Evolutionary conservation across 1,140 invertebrate species (phyloP).

Genomic region (Chelonus insularis): DNA sequence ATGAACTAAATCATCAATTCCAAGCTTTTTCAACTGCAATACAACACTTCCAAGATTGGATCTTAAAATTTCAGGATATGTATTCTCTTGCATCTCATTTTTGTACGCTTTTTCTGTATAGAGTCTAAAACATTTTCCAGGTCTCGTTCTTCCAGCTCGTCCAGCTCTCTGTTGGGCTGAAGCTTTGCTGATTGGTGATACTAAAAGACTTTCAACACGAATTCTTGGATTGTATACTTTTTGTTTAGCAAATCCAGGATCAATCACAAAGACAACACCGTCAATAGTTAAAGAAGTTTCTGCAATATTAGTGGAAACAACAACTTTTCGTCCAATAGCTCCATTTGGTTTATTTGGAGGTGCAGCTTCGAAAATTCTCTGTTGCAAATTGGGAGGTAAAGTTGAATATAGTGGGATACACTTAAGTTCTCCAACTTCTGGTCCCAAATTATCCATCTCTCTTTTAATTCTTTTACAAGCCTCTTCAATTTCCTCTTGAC

Average conservation of each 20-base stretch:
- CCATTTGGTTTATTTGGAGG: constrained; percentile 92
- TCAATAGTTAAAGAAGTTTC: constrained; percentile 99
- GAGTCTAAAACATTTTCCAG: constrained; percentile 97
- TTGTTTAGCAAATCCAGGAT: constrained; percentile 99
- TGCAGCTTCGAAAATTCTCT: constrained; percentile 95
- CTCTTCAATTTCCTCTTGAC: constrained; percentile 96
- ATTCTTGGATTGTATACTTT: constrained; percentile 98
- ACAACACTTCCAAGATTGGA: constrained; percentile 98
- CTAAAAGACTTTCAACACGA: constrained; percentile 94
- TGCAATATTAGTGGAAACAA: constrained; percentile 99
- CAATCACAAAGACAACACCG: constrained; percentile 99
- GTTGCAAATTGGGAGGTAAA: constrained; percentile 95
- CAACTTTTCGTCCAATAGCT: constrained; percentile 93
- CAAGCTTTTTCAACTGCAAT: constrained; percentile 96
- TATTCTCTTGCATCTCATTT: constrained; percentile 99
- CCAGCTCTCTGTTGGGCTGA: constrained; percentile 99
- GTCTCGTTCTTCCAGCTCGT: constrained; percentile 92
- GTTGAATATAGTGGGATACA: constrained; percentile 99
- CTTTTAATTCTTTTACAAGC: constrained; percentile 97
- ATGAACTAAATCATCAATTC: constrained; percentile 98
- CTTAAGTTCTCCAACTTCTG: constrained; percentile 95
- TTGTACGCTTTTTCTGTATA: constrained; percentile 99
- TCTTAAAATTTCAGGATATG: constrained; percentile 97
- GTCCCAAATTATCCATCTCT: constrained; percentile 95
- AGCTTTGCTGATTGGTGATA: constrained; percentile 98